Evolutionary conservation across 1,140 invertebrate genomes (phyloP), one percentile per base, ranked within the genome.

Genomic region (Plutomurus gul): DNA sequence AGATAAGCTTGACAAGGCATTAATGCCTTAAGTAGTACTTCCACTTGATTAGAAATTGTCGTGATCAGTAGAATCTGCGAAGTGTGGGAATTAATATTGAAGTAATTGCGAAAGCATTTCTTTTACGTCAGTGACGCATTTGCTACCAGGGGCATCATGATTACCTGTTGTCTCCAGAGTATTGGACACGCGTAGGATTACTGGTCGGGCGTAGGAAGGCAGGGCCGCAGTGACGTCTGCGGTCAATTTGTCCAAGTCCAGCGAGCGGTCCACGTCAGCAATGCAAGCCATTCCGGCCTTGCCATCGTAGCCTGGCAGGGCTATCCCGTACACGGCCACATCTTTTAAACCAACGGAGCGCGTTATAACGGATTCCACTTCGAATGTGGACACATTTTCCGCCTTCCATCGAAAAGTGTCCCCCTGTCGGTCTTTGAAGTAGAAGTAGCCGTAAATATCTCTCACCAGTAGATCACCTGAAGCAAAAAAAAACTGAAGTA

Each of bases 301-400:
- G 1, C 97, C 97, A 88, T 81, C 79, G 16, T 74, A 75, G 2
- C 76, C 79, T 4, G 75, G 76, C 39, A 98, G 93, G 88, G 94
- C 89, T 0, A 99, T 96, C 30, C 97, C 96, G 86, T 96, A 99
- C 0, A 93, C 93, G 4, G 91, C 89, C 40, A 90, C 89, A 85
- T 94, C 93, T 81, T 90, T 91, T 4, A 93, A 84, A 71, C 92
- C 90, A 11, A 93, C 88, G 25, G 95, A 86, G 86, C 95, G 95
- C 79, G 95, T 97, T 0, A 99, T 90, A 74, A 96, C 91, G 3
- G 92, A 94, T 87, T 99, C 98, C 1, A 99, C 93, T 89, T 99
- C 98, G 7, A 94, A 94, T 1, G 98, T 99, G 4, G 96, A 97
- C 3, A 99, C 97, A 87, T 99, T 99, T 88, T 99, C 98, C n/a